These are phyloP conservation scores for Narcine bancroftii DNA, from an alignment of 2,113 vertebrate genomes.

Conservation along the genomic window DNA sequence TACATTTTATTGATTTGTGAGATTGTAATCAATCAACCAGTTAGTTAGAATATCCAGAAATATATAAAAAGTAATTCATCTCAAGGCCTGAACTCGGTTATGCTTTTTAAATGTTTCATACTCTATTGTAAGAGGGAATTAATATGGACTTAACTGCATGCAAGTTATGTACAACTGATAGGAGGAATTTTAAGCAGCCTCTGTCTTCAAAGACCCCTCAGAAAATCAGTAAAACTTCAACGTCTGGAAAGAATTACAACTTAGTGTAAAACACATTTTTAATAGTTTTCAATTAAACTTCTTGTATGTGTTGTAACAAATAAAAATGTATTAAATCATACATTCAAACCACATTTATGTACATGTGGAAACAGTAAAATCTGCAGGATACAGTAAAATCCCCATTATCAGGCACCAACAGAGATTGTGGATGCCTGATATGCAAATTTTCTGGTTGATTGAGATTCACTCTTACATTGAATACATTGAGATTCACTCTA, in stretches of 20 bases:
- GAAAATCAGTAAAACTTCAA: not conserved
- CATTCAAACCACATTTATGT: not conserved
- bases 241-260: not conserved
- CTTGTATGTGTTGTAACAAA: not conserved
- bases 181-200: not conserved
- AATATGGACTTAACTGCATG: not conserved
- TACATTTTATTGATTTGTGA: not conserved
- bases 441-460: too few relatives aligned
- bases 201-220: not conserved
- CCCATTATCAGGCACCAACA: too few relatives aligned
- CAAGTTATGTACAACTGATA: not conserved
- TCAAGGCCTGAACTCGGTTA: not conserved
- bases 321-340: not conserved
- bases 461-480: too few relatives aligned
- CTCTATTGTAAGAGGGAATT: not conserved
- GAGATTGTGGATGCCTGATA: too few relatives aligned
- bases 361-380: too few relatives aligned
- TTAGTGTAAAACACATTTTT: not conserved
- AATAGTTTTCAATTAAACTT: not conserved
- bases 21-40: not conserved
- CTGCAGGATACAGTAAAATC: too few relatives aligned
- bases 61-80: not conserved
- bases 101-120: not conserved
- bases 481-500: too few relatives aligned
- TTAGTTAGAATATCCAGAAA: not conserved